phyloP scores from a whole-genome alignment of 1,140 invertebrate genomes.

The Ostrea denselamellosa region DNA sequence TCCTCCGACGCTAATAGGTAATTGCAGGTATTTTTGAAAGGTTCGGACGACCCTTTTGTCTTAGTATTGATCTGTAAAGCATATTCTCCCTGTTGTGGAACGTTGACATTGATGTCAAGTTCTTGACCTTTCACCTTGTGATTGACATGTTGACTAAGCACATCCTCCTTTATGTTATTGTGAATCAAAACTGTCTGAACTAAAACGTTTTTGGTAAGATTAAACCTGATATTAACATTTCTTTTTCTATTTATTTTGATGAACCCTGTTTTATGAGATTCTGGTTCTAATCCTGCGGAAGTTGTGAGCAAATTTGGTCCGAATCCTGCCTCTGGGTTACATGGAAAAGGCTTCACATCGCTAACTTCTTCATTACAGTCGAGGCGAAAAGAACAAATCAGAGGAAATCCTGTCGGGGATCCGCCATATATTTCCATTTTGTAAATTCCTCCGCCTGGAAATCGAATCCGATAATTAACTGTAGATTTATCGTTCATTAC shows the following conservation, averaged over 20 bases:
- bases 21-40: slow-evolving; percentile 55
- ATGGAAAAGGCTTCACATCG: slow-evolving; percentile 48
- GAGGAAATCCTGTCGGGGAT: background rate
- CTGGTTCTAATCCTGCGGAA: slow-evolving; percentile 36
- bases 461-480: slow-evolving; percentile 47
- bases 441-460: slow-evolving; percentile 50
- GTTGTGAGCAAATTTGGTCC: slow-evolving; percentile 49
- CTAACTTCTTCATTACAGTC: slow-evolving; percentile 51
- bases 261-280: slow-evolving; percentile 47
- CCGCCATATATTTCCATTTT: slow-evolving; percentile 49
- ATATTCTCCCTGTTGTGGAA: slow-evolving; percentile 54
- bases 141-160: slow-evolving; percentile 20
- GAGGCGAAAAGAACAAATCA: slow-evolving; percentile 57
- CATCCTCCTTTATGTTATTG: slow-evolving; percentile 2
- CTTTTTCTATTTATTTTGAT: slow-evolving; percentile 31
- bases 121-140: slow-evolving; percentile 43
- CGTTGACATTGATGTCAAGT: slow-evolving; percentile 45
- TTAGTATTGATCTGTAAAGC: slow-evolving; percentile 47
- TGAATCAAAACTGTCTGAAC: slow-evolving; percentile 48
- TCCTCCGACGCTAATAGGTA: slow-evolving; percentile 51
- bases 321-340: slow-evolving; percentile 51
- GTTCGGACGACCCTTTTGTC: slow-evolving; percentile 32
- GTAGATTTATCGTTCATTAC: slow-evolving; percentile 43
- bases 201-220: slow-evolving; percentile 32
- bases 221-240: slow-evolving; percentile 46